These are phyloP conservation scores for Hypomesus transpacificus DNA, from an alignment of 2,113 vertebrate genomes.

Conservation along the genomic window DNA sequence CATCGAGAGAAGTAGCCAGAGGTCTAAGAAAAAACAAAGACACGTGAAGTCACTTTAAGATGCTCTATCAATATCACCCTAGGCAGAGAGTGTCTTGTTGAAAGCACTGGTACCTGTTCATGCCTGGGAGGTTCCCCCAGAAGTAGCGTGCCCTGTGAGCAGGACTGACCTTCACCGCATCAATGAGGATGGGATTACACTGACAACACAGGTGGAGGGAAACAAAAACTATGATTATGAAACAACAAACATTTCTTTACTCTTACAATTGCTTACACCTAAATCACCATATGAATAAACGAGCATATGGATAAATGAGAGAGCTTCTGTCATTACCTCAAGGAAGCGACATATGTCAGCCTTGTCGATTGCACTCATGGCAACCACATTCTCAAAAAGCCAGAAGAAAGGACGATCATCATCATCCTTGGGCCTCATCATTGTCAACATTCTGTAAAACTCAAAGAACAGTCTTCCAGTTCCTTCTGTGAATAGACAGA, in stretches of 20 bases:
- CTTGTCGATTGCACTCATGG: constrained; percentile 88
- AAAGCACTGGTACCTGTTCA: constrained; percentile 80
- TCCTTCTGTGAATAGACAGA: constrained; percentile 73
- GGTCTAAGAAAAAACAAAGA: constrained; percentile 64
- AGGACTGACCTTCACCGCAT: constrained; percentile 89
- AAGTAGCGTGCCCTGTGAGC: constrained; percentile 90
- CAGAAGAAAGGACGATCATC: constrained; percentile 93
- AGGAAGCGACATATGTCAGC: constrained; percentile 90
- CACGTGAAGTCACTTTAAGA: neutral
- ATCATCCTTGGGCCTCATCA: constrained; percentile 80
- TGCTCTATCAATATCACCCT: neutral
- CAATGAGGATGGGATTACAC: constrained; percentile 91
- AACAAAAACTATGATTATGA: neutral
- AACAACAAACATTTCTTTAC: neutral
- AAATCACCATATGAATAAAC: neutral
- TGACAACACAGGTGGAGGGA: constrained; percentile 46
- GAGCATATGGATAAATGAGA: neutral
- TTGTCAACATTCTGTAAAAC: constrained; percentile 88
- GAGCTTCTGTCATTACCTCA: constrained; percentile 71
- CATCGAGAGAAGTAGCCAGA: constrained; percentile 67
- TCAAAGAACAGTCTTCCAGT: constrained; percentile 93
- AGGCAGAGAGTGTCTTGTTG: neutral
- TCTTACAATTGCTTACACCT: too few species aligned
- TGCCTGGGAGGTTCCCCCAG: constrained; percentile 96
- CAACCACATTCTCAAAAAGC: constrained; percentile 95